Conservation (phyloP, 2,113 vertebrate species). For the Abramis brama region DNA sequence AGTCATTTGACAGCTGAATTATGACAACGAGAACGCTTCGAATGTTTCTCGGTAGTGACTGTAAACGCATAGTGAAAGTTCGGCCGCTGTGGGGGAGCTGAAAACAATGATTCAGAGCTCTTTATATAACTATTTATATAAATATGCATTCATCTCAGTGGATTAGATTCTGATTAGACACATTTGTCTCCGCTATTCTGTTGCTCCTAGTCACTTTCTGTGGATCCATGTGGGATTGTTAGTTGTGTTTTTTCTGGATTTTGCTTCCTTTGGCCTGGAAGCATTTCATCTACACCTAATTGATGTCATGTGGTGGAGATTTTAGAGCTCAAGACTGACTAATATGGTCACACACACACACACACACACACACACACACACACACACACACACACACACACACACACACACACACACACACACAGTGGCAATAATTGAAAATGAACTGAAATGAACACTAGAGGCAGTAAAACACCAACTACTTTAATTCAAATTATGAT, state of each 20-base stretch:
- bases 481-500: background rate
- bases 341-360: background rate
- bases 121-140: conserved; percentile 8
- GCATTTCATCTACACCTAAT: background rate
- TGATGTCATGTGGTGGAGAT: background rate
- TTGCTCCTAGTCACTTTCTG: background rate
- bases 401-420: background rate
- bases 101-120: background rate
- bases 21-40: background rate
- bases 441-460: background rate
- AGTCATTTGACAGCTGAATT: conserved; percentile 2
- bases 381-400: background rate
- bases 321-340: background rate
- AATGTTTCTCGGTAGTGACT: background rate
- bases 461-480: background rate
- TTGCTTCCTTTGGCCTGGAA: background rate
- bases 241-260: conserved; percentile 4
- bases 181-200: background rate
- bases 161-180: conserved; percentile 1
- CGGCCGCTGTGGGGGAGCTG: background rate
- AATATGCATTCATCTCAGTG: background rate
- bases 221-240: conserved; percentile 24
- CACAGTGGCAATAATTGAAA: background rate
- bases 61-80: background rate
- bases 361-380: background rate